A percentile compares a stretch with the other conserved stretches of the same genome.
These are phyloP conservation scores for Tadarida brasiliensis DNA, from an alignment of 2,797 vertebrate species.

Conservation along the genomic window DNA sequence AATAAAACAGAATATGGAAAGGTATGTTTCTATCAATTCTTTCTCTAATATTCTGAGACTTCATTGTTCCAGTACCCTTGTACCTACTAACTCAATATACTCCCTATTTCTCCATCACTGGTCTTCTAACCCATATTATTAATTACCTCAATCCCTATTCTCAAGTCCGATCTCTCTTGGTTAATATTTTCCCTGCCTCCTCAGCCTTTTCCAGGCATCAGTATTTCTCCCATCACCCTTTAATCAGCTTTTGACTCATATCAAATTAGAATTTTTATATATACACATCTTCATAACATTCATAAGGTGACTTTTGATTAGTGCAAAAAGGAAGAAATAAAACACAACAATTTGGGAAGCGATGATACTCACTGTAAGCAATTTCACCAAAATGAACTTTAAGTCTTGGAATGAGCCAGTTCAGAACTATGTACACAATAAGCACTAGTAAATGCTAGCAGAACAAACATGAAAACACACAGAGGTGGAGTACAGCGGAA, in stretches of 20 bases:
- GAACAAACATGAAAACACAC: not conserved
- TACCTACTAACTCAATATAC: not conserved
- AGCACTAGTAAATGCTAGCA: not conserved
- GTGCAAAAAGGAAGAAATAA: not conserved
- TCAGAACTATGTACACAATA: constrained; percentile 22
- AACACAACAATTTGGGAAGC: constrained; percentile 6
- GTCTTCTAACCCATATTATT: not conserved
- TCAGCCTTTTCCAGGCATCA: not conserved
- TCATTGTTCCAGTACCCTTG: not conserved
- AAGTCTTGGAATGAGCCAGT: not conserved
- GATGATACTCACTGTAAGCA: not conserved
- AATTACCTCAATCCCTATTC: not conserved
- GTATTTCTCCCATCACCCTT: not conserved
- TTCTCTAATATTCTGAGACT: constrained; percentile 21
- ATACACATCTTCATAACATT: not conserved
- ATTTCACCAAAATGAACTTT: constrained; percentile 26
- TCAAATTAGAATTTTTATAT: constrained; percentile 31
- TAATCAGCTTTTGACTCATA: constrained; percentile 24
- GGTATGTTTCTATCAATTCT: constrained; percentile 11
- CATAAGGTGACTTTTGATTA: constrained; percentile 8
- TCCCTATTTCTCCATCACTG: not conserved
- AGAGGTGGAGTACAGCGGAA: not conserved
- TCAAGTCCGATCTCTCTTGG: not conserved
- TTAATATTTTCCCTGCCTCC: not conserved
- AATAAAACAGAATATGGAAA: constrained; percentile 57